Percentiles rank a stretch among this genome's conserved stretches.
These are phyloP conservation scores for Craterocephalus amniculus DNA, from an alignment of 2,797 vertebrate species.

Conservation along the genomic window DNA sequence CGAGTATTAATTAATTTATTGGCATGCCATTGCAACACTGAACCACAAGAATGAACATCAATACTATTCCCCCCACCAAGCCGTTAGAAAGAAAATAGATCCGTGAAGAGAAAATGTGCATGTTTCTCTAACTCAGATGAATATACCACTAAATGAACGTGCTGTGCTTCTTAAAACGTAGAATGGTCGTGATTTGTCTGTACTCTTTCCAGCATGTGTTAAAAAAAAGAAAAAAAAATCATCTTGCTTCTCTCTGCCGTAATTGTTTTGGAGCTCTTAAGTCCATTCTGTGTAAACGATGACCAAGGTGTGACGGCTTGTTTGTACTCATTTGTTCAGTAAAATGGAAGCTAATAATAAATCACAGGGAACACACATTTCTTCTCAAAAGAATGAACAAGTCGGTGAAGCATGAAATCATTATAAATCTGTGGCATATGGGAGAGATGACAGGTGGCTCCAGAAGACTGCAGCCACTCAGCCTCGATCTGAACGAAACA, in stretches of 20 bases:
- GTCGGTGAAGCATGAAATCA: constrained; percentile 67
- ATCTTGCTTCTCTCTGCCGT: background rate
- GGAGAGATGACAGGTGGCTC: constrained; percentile 43
- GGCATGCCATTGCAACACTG: constrained; percentile 4
- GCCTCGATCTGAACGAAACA: constrained; percentile 46
- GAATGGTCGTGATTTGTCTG: background rate
- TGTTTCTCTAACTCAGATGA: background rate
- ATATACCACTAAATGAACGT: constrained; percentile 5
- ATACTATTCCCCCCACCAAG: background rate
- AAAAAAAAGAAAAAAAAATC: constrained; percentile 23
- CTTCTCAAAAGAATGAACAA: constrained; percentile 66
- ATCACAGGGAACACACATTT: constrained; percentile 61
- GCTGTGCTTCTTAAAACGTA: constrained; percentile 1
- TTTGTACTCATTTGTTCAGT: constrained; percentile 66
- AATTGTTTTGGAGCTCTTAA: constrained; percentile 16
- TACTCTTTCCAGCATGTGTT: background rate
- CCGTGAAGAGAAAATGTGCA: background rate
- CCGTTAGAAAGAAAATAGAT: constrained; percentile 4
- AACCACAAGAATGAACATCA: constrained; percentile 8
- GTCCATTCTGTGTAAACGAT: constrained; percentile 22
- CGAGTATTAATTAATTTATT: constrained; percentile 22
- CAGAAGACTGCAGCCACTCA: constrained; percentile 36
- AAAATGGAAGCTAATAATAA: constrained; percentile 72
- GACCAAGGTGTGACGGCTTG: constrained; percentile 56
- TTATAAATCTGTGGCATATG: constrained; percentile 65